Percentiles rank a stretch among this genome's conserved stretches.
These are phyloP conservation scores for Antechinus flavipes DNA, from an alignment of 2,113 vertebrate genomes.

Conservation along the genomic window DNA sequence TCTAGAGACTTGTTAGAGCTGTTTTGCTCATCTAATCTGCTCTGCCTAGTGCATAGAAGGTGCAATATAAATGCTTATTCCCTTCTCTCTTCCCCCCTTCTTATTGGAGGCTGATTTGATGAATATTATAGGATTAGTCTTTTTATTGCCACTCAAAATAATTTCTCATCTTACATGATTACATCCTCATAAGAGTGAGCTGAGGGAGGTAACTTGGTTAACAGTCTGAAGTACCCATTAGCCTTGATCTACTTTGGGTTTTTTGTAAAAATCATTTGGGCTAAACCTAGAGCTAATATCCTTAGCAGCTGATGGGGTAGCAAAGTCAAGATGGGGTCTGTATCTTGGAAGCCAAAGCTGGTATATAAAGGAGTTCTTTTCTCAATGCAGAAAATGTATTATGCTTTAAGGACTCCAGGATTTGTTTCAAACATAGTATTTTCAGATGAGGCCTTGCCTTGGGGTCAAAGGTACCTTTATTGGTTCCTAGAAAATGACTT, in stretches of 20 bases:
- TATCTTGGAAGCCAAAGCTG: neutral
- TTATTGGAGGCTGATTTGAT: neutral
- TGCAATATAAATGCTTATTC: neutral
- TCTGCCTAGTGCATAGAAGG: neutral
- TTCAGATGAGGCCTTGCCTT: neutral
- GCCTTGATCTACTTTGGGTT: neutral
- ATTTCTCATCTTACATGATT: neutral
- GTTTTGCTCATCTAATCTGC: neutral
- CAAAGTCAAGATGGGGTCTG: neutral
- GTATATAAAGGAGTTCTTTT: neutral
- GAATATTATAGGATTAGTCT: neutral
- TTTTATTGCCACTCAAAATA: neutral
- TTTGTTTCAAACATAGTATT: neutral
- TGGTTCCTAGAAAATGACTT: conserved; percentile 17
- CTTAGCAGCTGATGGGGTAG: neutral
- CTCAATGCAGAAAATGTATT: neutral
- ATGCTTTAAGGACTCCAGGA: neutral
- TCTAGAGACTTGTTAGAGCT: neutral
- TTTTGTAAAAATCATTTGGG: neutral
- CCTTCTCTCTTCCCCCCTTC: neutral
- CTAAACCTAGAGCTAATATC: neutral
- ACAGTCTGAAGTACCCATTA: neutral
- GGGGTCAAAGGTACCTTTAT: neutral
- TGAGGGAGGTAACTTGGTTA: neutral
- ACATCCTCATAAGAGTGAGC: neutral